Base-by-base conservation (phyloP, 2,797 vertebrate genomes). In the Coregonus suidteri region DNA sequence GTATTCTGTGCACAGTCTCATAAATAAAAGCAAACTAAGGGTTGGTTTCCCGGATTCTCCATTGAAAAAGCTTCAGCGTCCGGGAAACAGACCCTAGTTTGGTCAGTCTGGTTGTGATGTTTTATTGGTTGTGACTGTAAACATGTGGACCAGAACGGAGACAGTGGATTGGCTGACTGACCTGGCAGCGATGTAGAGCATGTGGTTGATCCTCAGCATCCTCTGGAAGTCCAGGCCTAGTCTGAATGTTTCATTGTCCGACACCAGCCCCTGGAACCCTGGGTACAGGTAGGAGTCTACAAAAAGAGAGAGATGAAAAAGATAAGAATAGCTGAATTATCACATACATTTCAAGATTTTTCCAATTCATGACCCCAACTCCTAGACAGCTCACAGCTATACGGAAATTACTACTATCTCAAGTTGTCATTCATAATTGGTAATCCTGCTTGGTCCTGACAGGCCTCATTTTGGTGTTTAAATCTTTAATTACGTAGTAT, bases 161-260 rank as follows among this genome's bases (percentile, higher is more conserved):
- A 4, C 62, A 25, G 62, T 11, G 25, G 30, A 18, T 31, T 16
- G 31, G 14, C 34, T 14, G 37, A 13, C 94, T 84, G 91, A 98
- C 97, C 97, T 97, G 91, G 97, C 97, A 84, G 97, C 92, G 77
- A 99, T 97, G 93, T 97, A 99, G 84, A 99, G 93, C 93, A 96
- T 95, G 89, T 97, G 96, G 94, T 95, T 96, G 92, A 98, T 96
- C 90, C 96, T 94, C 86, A 97, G 34, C 96, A 99, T 95, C 83
- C 95, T 95, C 95, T 99, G 97, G 88, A 96, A 98, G 95, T 97
- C 96, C 90, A 98, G 94, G 82, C 95, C 95, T 84, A 97, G 96
- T 67, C 96, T 94, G 73, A 91, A 93, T 0, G 97, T 97, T 90
- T 96, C 95, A 87, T 98, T 97, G 90, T 96, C 95, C 91, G 94